A percentile compares a stretch with the other conserved stretches of the same genome.
These are phyloP conservation scores for Bicyclus anynana DNA, from an alignment of 1,140 invertebrate genomes.

Conservation along the genomic window DNA sequence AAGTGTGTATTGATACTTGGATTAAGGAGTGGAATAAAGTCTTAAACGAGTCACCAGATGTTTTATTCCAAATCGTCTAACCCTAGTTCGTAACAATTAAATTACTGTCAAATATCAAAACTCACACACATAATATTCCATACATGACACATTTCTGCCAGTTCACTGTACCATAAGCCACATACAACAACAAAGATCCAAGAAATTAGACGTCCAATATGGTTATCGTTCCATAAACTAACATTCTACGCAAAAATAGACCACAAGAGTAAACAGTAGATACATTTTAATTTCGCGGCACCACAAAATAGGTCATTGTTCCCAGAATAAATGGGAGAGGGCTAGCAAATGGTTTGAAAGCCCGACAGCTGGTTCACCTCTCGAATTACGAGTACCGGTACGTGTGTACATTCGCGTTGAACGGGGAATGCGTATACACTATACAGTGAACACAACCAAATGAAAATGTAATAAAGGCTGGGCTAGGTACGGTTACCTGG, in stretches of 20 bases:
- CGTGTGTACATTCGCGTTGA: slow-evolving; percentile 2
- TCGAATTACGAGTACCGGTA: slow-evolving; percentile 3
- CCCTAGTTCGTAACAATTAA: too few species aligned
- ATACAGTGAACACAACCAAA: background rate
- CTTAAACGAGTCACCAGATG: too few species aligned
- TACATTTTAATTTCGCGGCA: slow-evolving; percentile 4
- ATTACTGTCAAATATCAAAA: too few species aligned
- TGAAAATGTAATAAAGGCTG: background rate
- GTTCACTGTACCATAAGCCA: too few species aligned
- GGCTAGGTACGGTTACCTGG: background rate
- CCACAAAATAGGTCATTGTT: slow-evolving; percentile 3
- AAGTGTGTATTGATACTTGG: too few species aligned
- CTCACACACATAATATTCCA: too few species aligned
- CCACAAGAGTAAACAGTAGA: slow-evolving; percentile 1
- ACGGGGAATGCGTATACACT: background rate
- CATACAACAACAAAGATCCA: too few species aligned
- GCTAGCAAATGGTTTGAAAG: slow-evolving; percentile 3
- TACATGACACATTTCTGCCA: too few species aligned
- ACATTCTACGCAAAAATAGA: background rate
- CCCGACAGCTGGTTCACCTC: slow-evolving; percentile 1
- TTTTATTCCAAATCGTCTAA: too few species aligned
- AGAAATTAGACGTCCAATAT: background rate
- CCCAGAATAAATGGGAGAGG: slow-evolving; percentile 4
- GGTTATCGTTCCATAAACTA: background rate
- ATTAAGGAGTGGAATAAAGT: too few species aligned